Evolutionary conservation across 1,140 invertebrate genomes (phyloP), one percentile per base, ranked within the genome.

Genomic region (Anastrepha ludens): DNA sequence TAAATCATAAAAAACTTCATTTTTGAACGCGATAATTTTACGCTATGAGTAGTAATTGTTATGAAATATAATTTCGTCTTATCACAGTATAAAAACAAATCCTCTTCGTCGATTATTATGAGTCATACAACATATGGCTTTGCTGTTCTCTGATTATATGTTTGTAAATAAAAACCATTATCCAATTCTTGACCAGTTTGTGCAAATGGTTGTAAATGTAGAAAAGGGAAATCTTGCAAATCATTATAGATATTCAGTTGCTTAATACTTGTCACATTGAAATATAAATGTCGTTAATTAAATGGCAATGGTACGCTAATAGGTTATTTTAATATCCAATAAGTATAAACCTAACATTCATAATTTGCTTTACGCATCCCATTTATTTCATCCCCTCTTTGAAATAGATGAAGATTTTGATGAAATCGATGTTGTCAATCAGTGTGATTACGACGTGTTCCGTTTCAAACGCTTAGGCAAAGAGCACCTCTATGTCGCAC

Each of bases 351-450:
- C 29, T 29, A 29, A 29, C 29, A 0, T 29, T 29, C 29, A 29
- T 29, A 29, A 29, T 29, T 29, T 29, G 29, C 29, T 29, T 29
- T 29, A 29, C n/a, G n/a, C n/a, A n/a, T n/a, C 29, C 29, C 29
- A 29, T 17, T 62, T 62, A 15, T 62, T 62, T 15, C 60, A 17
- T 5, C 60, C 29, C 17, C 58, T 13, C 20, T 70, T 70, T 87
- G 78, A 29, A 90, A n/a, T 70, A 93, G 92, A 93, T 88, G 39
- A 60, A 2, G 92, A 92, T 64, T 17, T 70, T 41, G 92, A 93
- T 90, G 91, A 92, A 90, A 92, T 93, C 29, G 92, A 91, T 29
- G 90, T 93, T 44, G 59, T 89, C 85, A 91, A 91, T 87, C 89
- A 92, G 67, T 87, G 86, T 87, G 90, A 91, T 85, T 92, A 91